phyloP scores from a whole-genome alignment of 1,140 invertebrate genomes.

The Zaprionus lachaisei region DNA sequence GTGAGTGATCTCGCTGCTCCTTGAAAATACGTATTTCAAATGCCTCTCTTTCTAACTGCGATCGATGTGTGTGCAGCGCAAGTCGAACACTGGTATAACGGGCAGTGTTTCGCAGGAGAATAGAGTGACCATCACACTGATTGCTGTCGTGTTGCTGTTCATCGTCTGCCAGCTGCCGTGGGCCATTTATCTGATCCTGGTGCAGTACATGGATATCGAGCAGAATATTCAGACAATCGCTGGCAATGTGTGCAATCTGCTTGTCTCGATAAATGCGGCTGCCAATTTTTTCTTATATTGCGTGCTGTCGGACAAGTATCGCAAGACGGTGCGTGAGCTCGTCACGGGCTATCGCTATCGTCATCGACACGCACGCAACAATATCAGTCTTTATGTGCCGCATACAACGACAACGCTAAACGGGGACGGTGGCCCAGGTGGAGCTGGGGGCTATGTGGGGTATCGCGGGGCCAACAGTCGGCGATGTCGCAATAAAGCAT shows the following conservation, averaged over 20 bases:
- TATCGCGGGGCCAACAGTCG: conserved; percentile 43
- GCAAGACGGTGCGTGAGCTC: conserved; percentile 88
- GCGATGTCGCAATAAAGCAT: conserved; percentile 42
- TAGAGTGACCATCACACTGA: conserved; percentile 91
- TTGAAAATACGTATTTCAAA: not conserved
- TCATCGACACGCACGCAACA: conserved; percentile 67
- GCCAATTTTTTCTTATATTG: conserved; percentile 92
- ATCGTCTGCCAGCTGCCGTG: conserved; percentile 90
- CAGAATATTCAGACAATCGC: conserved; percentile 77
- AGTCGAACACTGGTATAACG: conserved; percentile 55
- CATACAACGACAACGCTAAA: conserved; percentile 68
- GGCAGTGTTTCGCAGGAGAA: conserved; percentile 87
- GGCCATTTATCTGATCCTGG: conserved; percentile 84
- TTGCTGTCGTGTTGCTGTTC: conserved; percentile 91
- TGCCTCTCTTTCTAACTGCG: not conserved
- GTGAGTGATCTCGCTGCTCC: conserved; percentile 36
- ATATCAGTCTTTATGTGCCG: conserved; percentile 69
- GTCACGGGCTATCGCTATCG: conserved; percentile 85
- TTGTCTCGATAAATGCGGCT: conserved; percentile 89
- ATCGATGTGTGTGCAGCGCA: conserved; percentile 41
- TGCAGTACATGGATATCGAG: conserved; percentile 58
- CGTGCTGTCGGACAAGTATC: conserved; percentile 90
- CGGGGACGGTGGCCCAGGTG: conserved; percentile 21
- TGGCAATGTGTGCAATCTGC: conserved; percentile 90
- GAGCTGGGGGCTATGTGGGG: conserved; percentile 27